Conservation (phyloP, 2,113 vertebrate species). For the Dipodomys stephensi region DNA sequence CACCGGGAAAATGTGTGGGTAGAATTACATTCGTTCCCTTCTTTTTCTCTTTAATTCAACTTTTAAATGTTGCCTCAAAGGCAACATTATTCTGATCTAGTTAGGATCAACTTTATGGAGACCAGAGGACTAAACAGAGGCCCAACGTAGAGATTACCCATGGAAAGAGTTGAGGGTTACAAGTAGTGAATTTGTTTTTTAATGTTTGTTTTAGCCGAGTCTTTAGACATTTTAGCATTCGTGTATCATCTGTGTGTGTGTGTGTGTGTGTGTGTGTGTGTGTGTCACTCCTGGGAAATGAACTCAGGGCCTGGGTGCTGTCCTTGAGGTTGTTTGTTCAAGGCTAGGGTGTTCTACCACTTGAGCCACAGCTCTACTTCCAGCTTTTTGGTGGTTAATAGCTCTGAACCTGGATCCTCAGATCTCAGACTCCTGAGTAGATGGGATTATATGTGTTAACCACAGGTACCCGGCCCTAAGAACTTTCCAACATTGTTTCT, state of each 20-base stretch:
- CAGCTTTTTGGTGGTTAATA: no score
- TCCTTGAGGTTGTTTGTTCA: no score
- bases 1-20: slow-evolving; percentile 21
- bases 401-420: no score
- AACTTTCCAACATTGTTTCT: neutral
- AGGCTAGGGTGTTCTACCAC: no score
- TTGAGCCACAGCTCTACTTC: no score
- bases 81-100: slow-evolving; percentile 18
- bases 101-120: slow-evolving; percentile 26
- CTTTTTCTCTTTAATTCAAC: slow-evolving; percentile 45
- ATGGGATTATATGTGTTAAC: no score
- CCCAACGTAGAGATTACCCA: neutral
- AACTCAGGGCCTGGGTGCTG: no score
- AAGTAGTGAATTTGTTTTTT: neutral
- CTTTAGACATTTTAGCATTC: neutral
- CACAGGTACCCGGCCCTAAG: neutral
- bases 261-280: no score
- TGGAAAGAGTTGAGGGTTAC: neutral
- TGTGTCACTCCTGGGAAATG: no score
- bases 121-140: neutral
- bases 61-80: slow-evolving; percentile 35
- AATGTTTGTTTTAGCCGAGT: neutral
- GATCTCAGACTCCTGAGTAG: no score
- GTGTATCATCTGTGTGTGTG: no score
- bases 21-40: neutral